Evolutionary conservation across 2,888 invertebrate genomes (phyloP).

Genomic region (Mantis religiosa): DNA sequence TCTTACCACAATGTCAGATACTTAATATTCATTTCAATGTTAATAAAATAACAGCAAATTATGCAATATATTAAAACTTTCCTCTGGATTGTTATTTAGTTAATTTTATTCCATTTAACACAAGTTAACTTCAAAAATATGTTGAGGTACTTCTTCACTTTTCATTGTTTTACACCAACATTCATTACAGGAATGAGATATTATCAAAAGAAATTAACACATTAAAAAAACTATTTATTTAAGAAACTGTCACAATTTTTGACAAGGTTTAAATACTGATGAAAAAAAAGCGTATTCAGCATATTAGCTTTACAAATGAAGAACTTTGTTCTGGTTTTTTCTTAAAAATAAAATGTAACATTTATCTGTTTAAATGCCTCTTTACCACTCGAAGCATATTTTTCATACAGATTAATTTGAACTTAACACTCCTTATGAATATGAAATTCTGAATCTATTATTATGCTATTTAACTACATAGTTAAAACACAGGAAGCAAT

Average conservation of each 20-base stretch:
- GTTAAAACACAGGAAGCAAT: no score
- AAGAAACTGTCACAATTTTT: background rate
- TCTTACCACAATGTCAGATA: no score
- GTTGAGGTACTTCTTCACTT: background rate
- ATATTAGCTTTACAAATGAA: background rate
- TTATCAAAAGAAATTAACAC: background rate
- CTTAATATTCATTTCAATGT: no score
- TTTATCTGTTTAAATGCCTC: background rate
- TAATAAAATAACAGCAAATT: no score
- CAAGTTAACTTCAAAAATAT: background rate
- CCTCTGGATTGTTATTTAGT: background rate
- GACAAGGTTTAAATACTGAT: background rate
- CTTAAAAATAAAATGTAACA: background rate
- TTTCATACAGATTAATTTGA: background rate
- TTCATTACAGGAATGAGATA: background rate
- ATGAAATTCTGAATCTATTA: background rate
- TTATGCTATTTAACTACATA: background rate
- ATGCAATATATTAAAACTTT: no score
- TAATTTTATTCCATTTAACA: background rate
- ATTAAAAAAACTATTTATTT: background rate
- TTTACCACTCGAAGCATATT: background rate
- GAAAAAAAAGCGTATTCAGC: no score
- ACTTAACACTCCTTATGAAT: background rate
- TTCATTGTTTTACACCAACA: background rate
- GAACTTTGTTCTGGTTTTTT: background rate